Conservation (phyloP, 2,888 invertebrate genomes). For the Ctena decussata region DNA sequence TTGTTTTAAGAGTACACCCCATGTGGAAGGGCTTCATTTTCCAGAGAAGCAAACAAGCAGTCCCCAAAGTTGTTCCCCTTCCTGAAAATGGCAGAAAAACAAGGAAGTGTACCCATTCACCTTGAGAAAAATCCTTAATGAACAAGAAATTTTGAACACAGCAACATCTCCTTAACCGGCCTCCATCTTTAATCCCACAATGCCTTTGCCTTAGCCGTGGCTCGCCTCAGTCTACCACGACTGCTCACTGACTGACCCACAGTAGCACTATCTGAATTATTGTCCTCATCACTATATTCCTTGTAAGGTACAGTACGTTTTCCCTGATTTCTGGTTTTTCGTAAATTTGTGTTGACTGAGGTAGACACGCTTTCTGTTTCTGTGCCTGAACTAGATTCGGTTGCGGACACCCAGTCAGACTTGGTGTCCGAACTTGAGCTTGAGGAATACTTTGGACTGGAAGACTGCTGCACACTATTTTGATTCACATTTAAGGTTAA, state of each 20-base stretch:
- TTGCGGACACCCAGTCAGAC: neutral
- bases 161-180: no score
- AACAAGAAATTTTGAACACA: no score
- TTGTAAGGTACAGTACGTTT: slow-evolving; percentile 86
- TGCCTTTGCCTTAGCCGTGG: slow-evolving; percentile 88
- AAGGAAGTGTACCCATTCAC: no score
- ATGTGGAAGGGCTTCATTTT: no score
- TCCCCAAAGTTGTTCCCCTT: neutral
- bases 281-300: slow-evolving; percentile 80
- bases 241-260: slow-evolving; percentile 89
- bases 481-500: slow-evolving; percentile 15
- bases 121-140: no score
- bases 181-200: slow-evolving; percentile 47
- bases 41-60: no score
- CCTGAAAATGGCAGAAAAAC: no score
- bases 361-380: neutral
- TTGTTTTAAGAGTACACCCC: no score
- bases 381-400: slow-evolving; percentile 26
- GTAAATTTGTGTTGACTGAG: slow-evolving; percentile 26
- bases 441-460: slow-evolving; percentile 34
- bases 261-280: slow-evolving; percentile 65
- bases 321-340: slow-evolving; percentile 85
- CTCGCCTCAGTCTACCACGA: slow-evolving; percentile 94
- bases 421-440: slow-evolving; percentile 33
- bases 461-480: neutral